Conservation (phyloP, 2,797 vertebrate species). For the Microctenopoma steveboyesi region DNA sequence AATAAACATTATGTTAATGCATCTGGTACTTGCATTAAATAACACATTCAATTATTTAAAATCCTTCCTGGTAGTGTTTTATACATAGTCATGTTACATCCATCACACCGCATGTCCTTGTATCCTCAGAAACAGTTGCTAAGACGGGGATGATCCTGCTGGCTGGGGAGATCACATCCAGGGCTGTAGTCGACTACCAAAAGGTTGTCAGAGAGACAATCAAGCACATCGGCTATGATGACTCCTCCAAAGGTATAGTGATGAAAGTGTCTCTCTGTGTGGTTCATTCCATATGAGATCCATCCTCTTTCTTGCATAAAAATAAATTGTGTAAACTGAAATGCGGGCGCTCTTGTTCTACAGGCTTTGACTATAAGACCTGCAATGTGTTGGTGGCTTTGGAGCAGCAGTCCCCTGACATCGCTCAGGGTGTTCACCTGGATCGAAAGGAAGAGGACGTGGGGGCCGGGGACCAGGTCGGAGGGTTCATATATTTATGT, state of each 20-base stretch:
- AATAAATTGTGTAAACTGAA: not conserved
- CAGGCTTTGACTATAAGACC: constrained; percentile 96
- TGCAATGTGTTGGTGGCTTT: constrained; percentile 96
- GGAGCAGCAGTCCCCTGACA: constrained; percentile 96
- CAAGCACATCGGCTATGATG: constrained; percentile 93
- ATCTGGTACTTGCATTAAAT: no score
- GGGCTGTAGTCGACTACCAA: constrained; percentile 91
- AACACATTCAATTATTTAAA: not conserved
- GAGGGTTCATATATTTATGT: constrained; percentile 12
- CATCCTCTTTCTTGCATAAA: not conserved
- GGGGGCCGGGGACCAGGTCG: constrained; percentile 94
- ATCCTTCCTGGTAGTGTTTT: constrained; percentile 3
- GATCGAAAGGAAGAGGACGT: constrained; percentile 94
- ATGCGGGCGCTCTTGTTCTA: not conserved
- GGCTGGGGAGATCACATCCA: constrained; percentile 94
- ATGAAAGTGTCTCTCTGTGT: not conserved
- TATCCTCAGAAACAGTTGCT: constrained; percentile 90
- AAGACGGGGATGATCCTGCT: constrained; percentile 98
- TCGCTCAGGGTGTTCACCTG: constrained; percentile 93
- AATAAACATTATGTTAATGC: no score
- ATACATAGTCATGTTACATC: not conserved
- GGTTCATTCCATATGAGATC: not conserved
- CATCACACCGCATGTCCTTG: constrained; percentile 17
- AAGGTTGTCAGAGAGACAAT: constrained; percentile 93
- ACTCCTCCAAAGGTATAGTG: constrained; percentile 91